phyloP scores from a whole-genome alignment of 2,888 invertebrate species.

The Gari tellinella region DNA sequence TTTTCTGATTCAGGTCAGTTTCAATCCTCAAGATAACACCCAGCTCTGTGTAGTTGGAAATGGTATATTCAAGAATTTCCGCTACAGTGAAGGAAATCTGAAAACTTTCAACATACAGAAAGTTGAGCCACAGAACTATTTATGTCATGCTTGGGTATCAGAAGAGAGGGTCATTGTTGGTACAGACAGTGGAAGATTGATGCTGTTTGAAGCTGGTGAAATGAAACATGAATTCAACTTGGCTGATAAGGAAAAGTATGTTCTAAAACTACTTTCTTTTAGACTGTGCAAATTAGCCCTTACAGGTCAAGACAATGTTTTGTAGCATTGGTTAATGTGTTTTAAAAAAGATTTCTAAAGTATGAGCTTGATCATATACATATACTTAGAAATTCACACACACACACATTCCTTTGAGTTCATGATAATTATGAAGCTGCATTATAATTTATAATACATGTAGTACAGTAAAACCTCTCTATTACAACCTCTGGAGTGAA shows the following conservation, averaged over 20 bases:
- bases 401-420: too few species aligned
- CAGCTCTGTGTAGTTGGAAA: constrained; percentile 89
- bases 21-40: constrained; percentile 92
- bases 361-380: too few species aligned
- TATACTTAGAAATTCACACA: too few species aligned
- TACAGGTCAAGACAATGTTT: too few species aligned
- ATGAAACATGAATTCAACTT: constrained; percentile 85
- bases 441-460: too few species aligned
- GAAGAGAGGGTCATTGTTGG: constrained; percentile 93
- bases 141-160: constrained; percentile 92
- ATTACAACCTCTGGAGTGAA: too few species aligned
- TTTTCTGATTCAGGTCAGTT: constrained; percentile 87
- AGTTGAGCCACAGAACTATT: constrained; percentile 90
- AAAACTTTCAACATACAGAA: constrained; percentile 94
- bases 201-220: constrained; percentile 94
- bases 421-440: too few species aligned
- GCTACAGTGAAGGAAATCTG: constrained; percentile 91
- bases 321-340: too few species aligned
- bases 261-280: not conserved
- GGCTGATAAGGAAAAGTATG: constrained; percentile 72
- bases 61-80: constrained; percentile 90
- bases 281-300: too few species aligned
- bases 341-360: too few species aligned
- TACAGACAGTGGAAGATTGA: constrained; percentile 90
- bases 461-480: too few species aligned